A percentile compares a stretch with the other conserved stretches of the same genome.
Conservation (phyloP, 1,140 invertebrate species). For the Carcinoscorpius rotundicauda region DNA sequence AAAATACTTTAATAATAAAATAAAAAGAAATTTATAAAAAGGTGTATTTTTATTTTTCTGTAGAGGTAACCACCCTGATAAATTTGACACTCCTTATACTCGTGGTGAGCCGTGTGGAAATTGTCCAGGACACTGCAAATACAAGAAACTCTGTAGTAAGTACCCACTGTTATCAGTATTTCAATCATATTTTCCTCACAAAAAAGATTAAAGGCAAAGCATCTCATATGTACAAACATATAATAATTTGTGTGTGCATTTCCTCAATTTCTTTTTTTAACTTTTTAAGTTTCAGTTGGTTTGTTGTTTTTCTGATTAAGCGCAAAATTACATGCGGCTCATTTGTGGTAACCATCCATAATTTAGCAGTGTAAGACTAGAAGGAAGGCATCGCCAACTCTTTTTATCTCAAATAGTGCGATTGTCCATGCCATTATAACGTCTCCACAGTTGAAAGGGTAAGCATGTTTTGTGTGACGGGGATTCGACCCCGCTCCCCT, state of each 20-base stretch:
- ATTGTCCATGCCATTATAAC: too few species aligned
- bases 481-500: too few species aligned
- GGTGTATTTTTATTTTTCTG: slow-evolving; percentile 1
- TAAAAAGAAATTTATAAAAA: neutral
- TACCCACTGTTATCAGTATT: neutral
- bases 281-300: neutral
- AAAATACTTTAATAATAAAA: neutral
- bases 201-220: neutral
- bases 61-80: slow-evolving; percentile 14
- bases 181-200: neutral
- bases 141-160: slow-evolving; percentile 48
- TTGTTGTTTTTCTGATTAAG: neutral
- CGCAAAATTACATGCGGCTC: neutral
- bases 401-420: too few species aligned
- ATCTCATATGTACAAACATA: neutral
- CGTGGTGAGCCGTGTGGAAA: slow-evolving; percentile 14
- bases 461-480: too few species aligned
- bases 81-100: slow-evolving; percentile 9
- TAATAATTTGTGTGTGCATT: neutral
- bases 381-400: too few species aligned
- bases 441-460: too few species aligned
- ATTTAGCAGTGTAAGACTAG: too few species aligned
- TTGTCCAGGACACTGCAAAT: slow-evolving; percentile 25
- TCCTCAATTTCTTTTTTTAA: neutral
- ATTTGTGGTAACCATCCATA: too few species aligned